These are phyloP conservation scores for Caenorhabditis sp. DNA, from an alignment of 2,888 invertebrate species.

Conservation along the genomic window DNA sequence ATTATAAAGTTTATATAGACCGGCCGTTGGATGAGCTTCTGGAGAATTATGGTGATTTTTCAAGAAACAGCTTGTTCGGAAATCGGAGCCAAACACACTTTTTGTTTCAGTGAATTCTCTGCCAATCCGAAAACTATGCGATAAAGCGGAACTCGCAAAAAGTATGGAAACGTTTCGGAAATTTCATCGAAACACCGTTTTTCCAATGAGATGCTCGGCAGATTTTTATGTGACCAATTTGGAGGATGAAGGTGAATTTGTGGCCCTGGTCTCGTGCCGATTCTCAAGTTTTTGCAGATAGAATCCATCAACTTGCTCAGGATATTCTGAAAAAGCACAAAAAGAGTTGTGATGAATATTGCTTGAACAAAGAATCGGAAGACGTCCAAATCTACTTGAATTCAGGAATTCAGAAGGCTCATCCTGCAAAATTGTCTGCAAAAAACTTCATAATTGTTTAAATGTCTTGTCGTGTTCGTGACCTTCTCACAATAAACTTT, in stretches of 20 bases:
- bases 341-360: background rate
- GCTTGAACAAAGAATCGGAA: slow-evolving; percentile 8
- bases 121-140: background rate
- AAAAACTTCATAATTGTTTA: background rate
- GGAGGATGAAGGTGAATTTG: slow-evolving; percentile 32
- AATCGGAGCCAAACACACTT: background rate
- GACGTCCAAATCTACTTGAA: slow-evolving; percentile 33
- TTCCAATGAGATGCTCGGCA: background rate
- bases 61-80: no score
- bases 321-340: slow-evolving; percentile 12
- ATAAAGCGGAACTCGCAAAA: slow-evolving; percentile 12
- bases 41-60: slow-evolving; percentile 25
- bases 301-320: slow-evolving; percentile 3
- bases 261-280: background rate
- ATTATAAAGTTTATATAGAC: slow-evolving; percentile 38
- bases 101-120: slow-evolving; percentile 17
- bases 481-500: background rate
- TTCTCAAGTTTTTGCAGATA: slow-evolving; percentile 18
- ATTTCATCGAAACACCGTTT: slow-evolving; percentile 20
- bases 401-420: background rate
- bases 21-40: slow-evolving; percentile 20
- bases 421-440: slow-evolving; percentile 5
- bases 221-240: slow-evolving; percentile 23
- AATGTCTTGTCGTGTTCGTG: background rate
- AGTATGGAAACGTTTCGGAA: slow-evolving; percentile 30